A percentile compares a stretch with the other conserved stretches of the same genome.
Conservation (phyloP, 2,113 vertebrate species). For the Phyllostomus hastatus region DNA sequence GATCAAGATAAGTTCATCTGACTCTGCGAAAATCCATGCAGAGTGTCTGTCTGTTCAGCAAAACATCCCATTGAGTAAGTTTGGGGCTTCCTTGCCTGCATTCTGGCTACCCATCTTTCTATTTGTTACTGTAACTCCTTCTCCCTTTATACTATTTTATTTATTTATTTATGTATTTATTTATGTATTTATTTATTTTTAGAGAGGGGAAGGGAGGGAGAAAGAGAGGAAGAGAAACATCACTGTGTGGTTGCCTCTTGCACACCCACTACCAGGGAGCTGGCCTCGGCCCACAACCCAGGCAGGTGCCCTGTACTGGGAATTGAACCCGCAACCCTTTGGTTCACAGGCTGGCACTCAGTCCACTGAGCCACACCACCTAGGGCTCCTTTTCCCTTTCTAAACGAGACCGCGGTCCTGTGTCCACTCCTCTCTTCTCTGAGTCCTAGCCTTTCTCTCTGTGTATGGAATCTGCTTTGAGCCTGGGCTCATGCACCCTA, state of each 20-base stretch:
- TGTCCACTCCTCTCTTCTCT: background rate
- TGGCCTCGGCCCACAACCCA: too few species aligned
- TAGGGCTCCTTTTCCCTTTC: too few species aligned
- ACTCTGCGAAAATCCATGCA: background rate
- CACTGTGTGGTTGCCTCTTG: too few species aligned
- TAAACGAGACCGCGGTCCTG: background rate
- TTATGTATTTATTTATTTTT: too few species aligned
- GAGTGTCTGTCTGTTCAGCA: background rate
- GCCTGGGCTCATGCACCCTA: fast-evolving
- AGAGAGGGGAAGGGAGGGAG: too few species aligned
- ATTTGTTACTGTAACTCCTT: background rate
- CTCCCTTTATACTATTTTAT: background rate
- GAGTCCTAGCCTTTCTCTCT: background rate
- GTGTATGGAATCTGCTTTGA: background rate
- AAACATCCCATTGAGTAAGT: background rate
- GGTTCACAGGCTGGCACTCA: too few species aligned
- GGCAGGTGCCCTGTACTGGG: too few species aligned
- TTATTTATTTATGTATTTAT: too few species aligned
- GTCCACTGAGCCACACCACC: too few species aligned
- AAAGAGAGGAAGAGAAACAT: too few species aligned
- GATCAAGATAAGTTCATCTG: background rate
- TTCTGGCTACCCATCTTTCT: background rate
- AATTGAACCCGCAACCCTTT: too few species aligned
- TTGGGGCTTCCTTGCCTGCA: background rate
- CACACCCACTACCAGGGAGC: too few species aligned